Evolutionary conservation across 2,797 vertebrate genomes (phyloP).

Genomic region (Sebastes flavidus): DNA sequence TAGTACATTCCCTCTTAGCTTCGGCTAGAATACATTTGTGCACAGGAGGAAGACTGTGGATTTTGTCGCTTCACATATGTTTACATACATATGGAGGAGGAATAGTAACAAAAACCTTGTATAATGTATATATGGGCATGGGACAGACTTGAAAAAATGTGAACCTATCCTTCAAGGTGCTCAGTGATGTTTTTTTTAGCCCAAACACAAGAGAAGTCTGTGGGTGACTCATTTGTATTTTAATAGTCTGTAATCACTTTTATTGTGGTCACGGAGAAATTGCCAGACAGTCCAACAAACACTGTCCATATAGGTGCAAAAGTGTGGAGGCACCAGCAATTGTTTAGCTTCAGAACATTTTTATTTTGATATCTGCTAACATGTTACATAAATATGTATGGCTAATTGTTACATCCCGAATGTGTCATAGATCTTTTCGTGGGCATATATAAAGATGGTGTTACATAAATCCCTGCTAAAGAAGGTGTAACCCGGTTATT

Average conservation of each 20-base stretch:
- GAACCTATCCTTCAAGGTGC: not conserved
- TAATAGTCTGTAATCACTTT: constrained; percentile 34
- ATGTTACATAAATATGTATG: constrained; percentile 56
- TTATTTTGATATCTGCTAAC: constrained; percentile 32
- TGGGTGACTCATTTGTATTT: constrained; percentile 52
- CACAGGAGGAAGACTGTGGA: not conserved
- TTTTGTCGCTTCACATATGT: not conserved
- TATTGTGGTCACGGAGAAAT: constrained; percentile 24
- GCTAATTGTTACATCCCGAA: constrained; percentile 59
- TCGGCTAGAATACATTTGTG: not conserved
- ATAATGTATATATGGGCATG: not conserved
- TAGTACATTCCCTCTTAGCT: not conserved
- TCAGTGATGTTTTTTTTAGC: not conserved
- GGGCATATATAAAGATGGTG: constrained; percentile 35
- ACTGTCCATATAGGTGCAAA: constrained; percentile 13
- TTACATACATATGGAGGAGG: not conserved
- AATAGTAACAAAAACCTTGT: not conserved
- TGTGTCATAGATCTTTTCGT: constrained; percentile 59
- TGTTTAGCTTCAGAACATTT: constrained; percentile 17
- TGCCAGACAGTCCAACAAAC: constrained; percentile 4
- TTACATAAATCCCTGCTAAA: constrained; percentile 56
- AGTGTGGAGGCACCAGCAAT: constrained; percentile 28
- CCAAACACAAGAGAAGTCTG: not conserved
- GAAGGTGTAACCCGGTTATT: constrained; percentile 16
- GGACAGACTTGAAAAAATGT: not conserved